phyloP scores from a whole-genome alignment of 2,888 invertebrate genomes.

The Hypselothyrea guttata region DNA sequence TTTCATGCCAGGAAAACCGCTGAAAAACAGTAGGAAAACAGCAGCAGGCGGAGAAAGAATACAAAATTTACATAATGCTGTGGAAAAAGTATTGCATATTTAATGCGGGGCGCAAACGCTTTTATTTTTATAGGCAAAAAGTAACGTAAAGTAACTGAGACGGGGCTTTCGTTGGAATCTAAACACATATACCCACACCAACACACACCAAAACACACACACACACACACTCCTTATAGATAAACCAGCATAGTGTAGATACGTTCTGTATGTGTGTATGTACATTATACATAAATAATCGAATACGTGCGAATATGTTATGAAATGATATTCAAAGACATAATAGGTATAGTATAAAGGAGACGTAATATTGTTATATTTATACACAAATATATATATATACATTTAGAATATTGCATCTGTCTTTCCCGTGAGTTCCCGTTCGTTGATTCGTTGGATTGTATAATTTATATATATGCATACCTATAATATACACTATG shows the following conservation, averaged over 20 bases:
- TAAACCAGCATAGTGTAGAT: slow-evolving; percentile 13
- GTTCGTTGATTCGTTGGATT: slow-evolving; percentile 44
- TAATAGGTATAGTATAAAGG: not conserved
- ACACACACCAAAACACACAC: slow-evolving; percentile 12
- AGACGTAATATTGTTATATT: not conserved
- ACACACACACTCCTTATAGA: slow-evolving; percentile 19
- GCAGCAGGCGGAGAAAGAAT: slow-evolving; percentile 22
- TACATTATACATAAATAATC: slow-evolving; percentile 31
- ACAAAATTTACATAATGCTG: slow-evolving; percentile 45
- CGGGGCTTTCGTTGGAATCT: slow-evolving; percentile 25
- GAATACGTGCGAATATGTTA: slow-evolving; percentile 45
- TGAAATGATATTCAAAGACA: slow-evolving; percentile 50
- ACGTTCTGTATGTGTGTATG: slow-evolving; percentile 31
- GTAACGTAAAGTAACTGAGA: slow-evolving; percentile 15
- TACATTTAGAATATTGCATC: slow-evolving; percentile 44
- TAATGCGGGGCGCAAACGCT: slow-evolving; percentile 60
- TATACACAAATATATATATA: slow-evolving; percentile 5
- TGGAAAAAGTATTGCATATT: slow-evolving; percentile 61
- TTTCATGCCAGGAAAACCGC: slow-evolving; percentile 10
- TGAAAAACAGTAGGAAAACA: slow-evolving; percentile 9
- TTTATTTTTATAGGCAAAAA: slow-evolving; percentile 52
- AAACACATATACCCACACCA: slow-evolving; percentile 30
- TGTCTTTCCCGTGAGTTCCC: slow-evolving; percentile 66
- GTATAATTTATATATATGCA: slow-evolving; percentile 18
- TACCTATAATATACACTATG: slow-evolving; percentile 24